Conservation (phyloP, 2,888 invertebrate species). For the Prosapia bicincta region DNA sequence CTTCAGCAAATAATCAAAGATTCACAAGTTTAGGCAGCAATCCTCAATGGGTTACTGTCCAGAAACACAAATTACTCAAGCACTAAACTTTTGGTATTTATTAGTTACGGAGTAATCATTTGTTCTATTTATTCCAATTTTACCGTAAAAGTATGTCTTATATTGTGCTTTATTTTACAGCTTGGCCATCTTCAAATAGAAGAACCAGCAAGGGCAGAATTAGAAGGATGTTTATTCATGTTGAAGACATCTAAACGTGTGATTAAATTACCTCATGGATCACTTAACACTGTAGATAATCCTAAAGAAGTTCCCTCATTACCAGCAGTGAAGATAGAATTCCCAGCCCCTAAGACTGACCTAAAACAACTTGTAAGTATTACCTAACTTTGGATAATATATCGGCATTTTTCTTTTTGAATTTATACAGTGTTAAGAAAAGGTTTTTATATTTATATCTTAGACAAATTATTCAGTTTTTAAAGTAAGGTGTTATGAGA, state of each 20-base stretch:
- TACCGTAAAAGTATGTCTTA: neutral
- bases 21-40: too few species aligned
- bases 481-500: too few species aligned
- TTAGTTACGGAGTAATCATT: neutral
- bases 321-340: conserved; percentile 47
- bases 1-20: too few species aligned
- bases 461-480: too few species aligned
- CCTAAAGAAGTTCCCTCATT: conserved; percentile 48
- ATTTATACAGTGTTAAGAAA: too few species aligned
- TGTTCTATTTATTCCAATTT: neutral
- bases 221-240: conserved; percentile 59
- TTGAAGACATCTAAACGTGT: conserved; percentile 70
- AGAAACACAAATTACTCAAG: neutral
- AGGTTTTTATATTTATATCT: too few species aligned
- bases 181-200: conserved; percentile 36
- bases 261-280: conserved; percentile 58
- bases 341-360: conserved; percentile 43
- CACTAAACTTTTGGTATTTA: neutral
- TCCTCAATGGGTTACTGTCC: too few species aligned
- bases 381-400: too few species aligned
- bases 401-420: too few species aligned
- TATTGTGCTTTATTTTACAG: conserved; percentile 20
- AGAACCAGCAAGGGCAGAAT: conserved; percentile 46
- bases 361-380: conserved; percentile 26
- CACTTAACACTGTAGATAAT: conserved; percentile 45